phyloP scores from a whole-genome alignment of 2,113 vertebrate species.

The Ariopsis seemanni region DNA sequence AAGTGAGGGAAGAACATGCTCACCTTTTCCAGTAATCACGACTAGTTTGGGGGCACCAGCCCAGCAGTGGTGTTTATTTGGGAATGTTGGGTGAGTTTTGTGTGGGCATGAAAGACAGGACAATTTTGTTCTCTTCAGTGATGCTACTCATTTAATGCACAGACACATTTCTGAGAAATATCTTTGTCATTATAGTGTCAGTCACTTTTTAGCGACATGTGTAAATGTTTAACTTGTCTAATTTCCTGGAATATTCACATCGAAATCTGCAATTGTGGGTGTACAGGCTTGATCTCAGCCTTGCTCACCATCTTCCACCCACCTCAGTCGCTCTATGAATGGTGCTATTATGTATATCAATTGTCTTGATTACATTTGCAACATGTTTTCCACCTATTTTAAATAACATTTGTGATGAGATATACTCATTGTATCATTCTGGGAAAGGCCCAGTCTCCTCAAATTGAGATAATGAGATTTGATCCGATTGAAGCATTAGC shows the following conservation, averaged over 20 bases:
- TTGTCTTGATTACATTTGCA: background rate
- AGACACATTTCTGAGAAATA: background rate
- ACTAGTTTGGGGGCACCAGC: slow-evolving; percentile 18
- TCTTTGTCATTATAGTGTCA: background rate
- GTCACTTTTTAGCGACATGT: background rate
- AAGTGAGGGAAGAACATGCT: slow-evolving; percentile 26
- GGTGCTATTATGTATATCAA: background rate
- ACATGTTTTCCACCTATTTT: background rate
- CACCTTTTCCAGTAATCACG: slow-evolving; percentile 45
- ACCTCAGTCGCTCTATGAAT: background rate
- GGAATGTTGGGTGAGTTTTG: slow-evolving; percentile 3
- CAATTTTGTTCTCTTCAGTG: background rate
- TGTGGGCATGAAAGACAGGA: background rate
- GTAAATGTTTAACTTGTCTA: background rate
- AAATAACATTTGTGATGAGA: background rate
- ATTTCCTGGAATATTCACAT: slow-evolving; percentile 3
- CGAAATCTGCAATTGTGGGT: slow-evolving; percentile 20
- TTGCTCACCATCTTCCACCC: slow-evolving; percentile 17
- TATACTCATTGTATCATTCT: background rate
- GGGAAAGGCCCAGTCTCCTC: background rate
- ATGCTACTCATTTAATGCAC: background rate
- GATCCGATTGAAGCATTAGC: background rate
- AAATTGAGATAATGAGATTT: background rate
- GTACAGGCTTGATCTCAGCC: slow-evolving; percentile 15
- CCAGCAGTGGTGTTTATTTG: slow-evolving; percentile 1